Percentiles rank a stretch among this genome's conserved stretches.
phyloP scores from a whole-genome alignment of 1,140 invertebrate genomes.

The Polyergus mexicanus region DNA sequence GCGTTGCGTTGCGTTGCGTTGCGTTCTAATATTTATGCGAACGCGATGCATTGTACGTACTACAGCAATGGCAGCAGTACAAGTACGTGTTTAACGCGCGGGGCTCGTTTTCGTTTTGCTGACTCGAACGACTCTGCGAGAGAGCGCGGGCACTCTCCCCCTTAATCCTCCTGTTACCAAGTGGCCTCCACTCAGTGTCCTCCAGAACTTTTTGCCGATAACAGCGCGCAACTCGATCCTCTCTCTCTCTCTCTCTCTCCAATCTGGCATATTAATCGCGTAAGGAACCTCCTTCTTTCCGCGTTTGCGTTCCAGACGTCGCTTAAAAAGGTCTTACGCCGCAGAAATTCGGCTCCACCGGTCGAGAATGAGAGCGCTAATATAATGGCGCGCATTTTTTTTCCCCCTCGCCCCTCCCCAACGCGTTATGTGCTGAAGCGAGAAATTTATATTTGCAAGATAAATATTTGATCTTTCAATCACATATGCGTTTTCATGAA shows the following conservation, averaged over 20 bases:
- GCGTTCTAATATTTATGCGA: constrained; percentile 38
- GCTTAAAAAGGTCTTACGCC: constrained; percentile 28
- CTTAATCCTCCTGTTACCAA: constrained; percentile 48
- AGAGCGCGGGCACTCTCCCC: background rate
- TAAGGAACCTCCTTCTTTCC: background rate
- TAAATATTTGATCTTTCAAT: constrained; percentile 24
- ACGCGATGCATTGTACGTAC: constrained; percentile 18
- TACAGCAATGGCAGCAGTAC: background rate
- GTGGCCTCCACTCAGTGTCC: background rate
- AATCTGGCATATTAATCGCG: constrained; percentile 67
- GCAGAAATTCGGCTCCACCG: constrained; percentile 20
- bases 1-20: background rate
- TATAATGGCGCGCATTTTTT: background rate
- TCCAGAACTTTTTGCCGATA: constrained; percentile 50
- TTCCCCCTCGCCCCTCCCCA: too few species aligned
- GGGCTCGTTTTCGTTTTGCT: constrained; percentile 27
- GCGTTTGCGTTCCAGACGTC: constrained; percentile 3
- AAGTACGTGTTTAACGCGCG: constrained; percentile 10
- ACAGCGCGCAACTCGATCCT: constrained; percentile 61
- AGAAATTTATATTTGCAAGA: constrained; percentile 5
- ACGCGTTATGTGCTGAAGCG: background rate
- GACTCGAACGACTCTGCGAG: constrained; percentile 11
- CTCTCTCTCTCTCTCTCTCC: background rate
- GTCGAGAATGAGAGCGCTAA: background rate
- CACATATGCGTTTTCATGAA: background rate